phyloP scores from a whole-genome alignment of 2,888 invertebrate genomes.

The Amblyjoppa fuscipennis region DNA sequence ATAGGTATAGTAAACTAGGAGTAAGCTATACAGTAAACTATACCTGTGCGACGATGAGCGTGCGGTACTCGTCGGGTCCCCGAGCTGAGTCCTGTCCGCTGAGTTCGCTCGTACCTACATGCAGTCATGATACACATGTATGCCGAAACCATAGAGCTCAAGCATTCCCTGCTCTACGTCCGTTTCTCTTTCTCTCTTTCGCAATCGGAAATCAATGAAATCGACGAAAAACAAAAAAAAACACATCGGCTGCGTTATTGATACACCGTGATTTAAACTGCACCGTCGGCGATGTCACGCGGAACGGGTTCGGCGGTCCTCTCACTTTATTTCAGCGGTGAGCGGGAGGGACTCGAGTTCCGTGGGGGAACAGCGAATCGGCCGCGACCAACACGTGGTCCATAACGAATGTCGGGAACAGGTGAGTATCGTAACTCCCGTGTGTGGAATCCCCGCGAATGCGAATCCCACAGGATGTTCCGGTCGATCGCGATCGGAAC shows the following conservation, averaged over 20 bases:
- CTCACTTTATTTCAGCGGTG: constrained; percentile 60
- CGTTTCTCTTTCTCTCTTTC: constrained; percentile 68
- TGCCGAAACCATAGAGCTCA: constrained; percentile 57
- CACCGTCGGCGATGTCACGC: constrained; percentile 70
- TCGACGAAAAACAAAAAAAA: constrained; percentile 75
- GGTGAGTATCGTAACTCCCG: constrained; percentile 47
- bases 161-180: constrained; percentile 34
- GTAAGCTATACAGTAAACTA: constrained; percentile 2
- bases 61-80: constrained; percentile 4
- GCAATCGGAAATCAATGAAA: constrained; percentile 83
- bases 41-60: constrained; percentile 23
- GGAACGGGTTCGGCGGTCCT: constrained; percentile 48
- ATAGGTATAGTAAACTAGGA: constrained; percentile 21
- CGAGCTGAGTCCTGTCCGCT: constrained; percentile 10
- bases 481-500: constrained; percentile 21
- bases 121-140: constrained; percentile 2
- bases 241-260: constrained; percentile 79
- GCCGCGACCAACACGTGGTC: constrained; percentile 67
- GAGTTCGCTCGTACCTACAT: background rate
- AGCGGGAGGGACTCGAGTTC: background rate
- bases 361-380: constrained; percentile 37
- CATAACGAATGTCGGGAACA: constrained; percentile 54
- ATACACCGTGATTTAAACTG: constrained; percentile 81
- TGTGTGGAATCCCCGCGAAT: background rate
- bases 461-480: background rate